Conservation (phyloP, 2,797 vertebrate genomes). For the Thalassophryne amazonica region DNA sequence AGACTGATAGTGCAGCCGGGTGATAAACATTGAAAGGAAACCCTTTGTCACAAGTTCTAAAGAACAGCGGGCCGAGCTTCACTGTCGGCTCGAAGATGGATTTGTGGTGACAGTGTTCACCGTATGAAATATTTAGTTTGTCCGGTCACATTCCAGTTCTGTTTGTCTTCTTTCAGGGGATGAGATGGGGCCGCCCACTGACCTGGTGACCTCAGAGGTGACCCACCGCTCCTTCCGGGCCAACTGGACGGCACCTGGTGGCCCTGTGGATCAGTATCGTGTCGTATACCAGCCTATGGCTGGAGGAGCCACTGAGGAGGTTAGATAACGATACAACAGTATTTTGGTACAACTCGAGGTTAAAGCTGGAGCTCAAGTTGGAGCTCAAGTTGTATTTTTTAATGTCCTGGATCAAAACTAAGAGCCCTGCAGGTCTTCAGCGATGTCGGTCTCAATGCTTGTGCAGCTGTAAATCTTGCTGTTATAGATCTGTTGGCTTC, state of each 20-base stretch:
- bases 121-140: constrained; percentile 30
- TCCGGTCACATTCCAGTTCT: constrained; percentile 14
- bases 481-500: too few species aligned
- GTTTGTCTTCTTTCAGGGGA: constrained; percentile 36
- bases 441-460: too few species aligned
- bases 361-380: too few species aligned
- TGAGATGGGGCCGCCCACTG: constrained; percentile 77
- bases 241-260: constrained; percentile 85
- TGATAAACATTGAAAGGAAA: constrained; percentile 4
- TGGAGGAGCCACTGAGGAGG: constrained; percentile 84
- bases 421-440: too few species aligned
- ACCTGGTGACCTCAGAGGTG: constrained; percentile 88
- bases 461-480: too few species aligned
- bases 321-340: too few species aligned
- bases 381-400: too few species aligned
- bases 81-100: constrained; percentile 16
- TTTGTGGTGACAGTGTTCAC: constrained; percentile 34
- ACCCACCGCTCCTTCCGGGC: constrained; percentile 88
- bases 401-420: too few species aligned
- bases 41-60: constrained; percentile 2
- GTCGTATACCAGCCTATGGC: constrained; percentile 79
- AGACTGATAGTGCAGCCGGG: constrained; percentile 32
- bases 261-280: constrained; percentile 85
- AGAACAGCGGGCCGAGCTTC: neutral
- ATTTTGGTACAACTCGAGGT: too few species aligned